Evolutionary conservation across 2,113 vertebrate genomes (phyloP), one percentile per base, ranked within the genome.

Genomic region (Sterrhoptilus dennistouni): DNA sequence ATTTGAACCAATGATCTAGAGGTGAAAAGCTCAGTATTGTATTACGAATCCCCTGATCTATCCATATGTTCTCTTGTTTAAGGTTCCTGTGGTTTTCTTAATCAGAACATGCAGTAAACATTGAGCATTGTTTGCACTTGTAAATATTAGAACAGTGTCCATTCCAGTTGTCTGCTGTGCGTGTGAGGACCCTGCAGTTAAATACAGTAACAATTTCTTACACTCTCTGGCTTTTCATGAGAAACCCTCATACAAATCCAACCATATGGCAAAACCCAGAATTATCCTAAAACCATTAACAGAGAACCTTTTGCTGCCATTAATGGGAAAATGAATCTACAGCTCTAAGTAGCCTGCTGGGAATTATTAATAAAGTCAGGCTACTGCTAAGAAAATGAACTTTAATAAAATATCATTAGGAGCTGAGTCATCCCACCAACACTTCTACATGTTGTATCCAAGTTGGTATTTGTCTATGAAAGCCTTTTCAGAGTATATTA

Each of bases 201-300:
- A 95, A 95, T 94, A 94, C 82, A 96, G 93, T 63, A 96, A 92
- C 75, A 88, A 71, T 96, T 96, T 87, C 94, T 96, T 97, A 93
- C 59, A 79, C 64, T 66, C 90, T 63, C 54, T 90, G 80, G 61
- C 70, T 95, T 95, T 82, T 83, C 87, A 69, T 66, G 65, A 96
- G 91, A 95, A 96, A 82, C 57, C 56, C 28, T 88, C 40, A 27
- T 76, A 71, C 60, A 94, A 95, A 89, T 68, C 85, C 61, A 95
- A 50, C 93, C 89, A 94, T 96, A 93, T 95, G 95, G 94, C 91
- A 94, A 92, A 84, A 7, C 35, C 79, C 65, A 93, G 87, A 60
- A 56, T 96, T 94, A 79, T 77, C 85, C 87, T 95, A 96, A 96
- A 93, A 84, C 91, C 57, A 80, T 95, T 96, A 95, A 74, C 5